Conservation (phyloP, 2,113 vertebrate species). For the Regulus satrapa region DNA sequence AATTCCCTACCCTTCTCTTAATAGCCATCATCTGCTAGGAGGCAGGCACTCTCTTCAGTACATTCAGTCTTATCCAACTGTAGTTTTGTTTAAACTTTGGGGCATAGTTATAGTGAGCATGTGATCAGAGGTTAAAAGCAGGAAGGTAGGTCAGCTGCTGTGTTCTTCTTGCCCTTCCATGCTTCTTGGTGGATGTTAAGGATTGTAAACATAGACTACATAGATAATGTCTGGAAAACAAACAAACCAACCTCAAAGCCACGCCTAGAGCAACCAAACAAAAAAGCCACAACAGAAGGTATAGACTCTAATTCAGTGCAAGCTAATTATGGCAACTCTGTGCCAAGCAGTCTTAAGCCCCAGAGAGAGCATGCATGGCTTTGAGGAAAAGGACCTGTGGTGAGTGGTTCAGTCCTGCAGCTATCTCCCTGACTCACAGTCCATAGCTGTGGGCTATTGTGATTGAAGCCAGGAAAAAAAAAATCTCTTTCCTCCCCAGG, state of each 20-base stretch:
- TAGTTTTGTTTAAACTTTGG: not conserved
- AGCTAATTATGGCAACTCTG: not conserved
- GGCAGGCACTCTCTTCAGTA: not conserved
- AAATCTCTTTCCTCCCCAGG: not conserved
- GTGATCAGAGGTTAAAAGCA: not conserved
- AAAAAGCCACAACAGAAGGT: not conserved
- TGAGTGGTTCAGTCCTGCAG: not conserved
- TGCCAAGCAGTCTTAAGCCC: not conserved
- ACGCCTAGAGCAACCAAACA: not conserved
- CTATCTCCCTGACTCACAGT: not conserved
- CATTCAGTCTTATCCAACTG: not conserved
- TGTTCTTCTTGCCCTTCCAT: not conserved
- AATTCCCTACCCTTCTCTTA: not conserved
- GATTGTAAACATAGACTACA: not conserved
- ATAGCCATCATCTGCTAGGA: not conserved
- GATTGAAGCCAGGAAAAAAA: not conserved
- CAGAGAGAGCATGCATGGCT: not conserved
- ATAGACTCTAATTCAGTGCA: not conserved
- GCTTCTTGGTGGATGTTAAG: not conserved
- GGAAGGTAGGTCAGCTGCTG: not conserved
- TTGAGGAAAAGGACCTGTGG: not conserved
- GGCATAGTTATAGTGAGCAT: accelerated
- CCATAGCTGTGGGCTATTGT: not conserved
- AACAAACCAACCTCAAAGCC: not conserved
- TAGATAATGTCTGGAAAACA: not conserved